Evolutionary conservation across 2,113 vertebrate genomes (phyloP), one percentile per base, ranked within the genome.

Genomic region (Butorides virescens): DNA sequence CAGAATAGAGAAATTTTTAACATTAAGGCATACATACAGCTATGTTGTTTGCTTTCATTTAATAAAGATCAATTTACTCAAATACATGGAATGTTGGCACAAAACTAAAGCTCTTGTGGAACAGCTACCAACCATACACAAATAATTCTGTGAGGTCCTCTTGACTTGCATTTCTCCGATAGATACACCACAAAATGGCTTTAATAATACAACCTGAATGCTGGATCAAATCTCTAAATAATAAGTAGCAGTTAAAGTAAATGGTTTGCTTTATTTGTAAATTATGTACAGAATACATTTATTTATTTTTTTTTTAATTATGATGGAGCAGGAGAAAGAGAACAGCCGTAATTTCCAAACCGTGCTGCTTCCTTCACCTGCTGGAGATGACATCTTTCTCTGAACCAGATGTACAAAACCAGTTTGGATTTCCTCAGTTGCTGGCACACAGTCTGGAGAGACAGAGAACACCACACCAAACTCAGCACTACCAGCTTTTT

Each of bases 51-150:
- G 98, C 95, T 98, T 97, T 98, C 97, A 96, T 98, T 97, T 97
- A 98, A 97, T 98, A 96, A 98, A 96, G 97, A 98, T 98, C 86
- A 76, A 29, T 97, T 97, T 93, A 98, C 96, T 98, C 96, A 98
- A 98, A 98, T 97, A 98, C 96, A 98, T 98, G 98, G 98, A 98
- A 98, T 98, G 98, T 98, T 98, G 98, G 98, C 98, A 98, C 98
- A 98, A 93, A 97, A 98, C 97, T 97, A 97, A 98, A 98, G 98
- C 97, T 97, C 94, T 96, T 96, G 95, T 97, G 97, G 97, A 98
- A 98, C 97, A 98, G 97, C 96, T 97, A 96, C 92, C 91, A 36
- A 75, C 90, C 94, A 79, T 93, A 92, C 94, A 97, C 92, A 95
- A 91, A 96, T 44, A 94, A 91, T 81, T 96, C 95, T 7, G 79